Conservation (phyloP, 1,140 invertebrate genomes). For the Solenopsis fugax region DNA sequence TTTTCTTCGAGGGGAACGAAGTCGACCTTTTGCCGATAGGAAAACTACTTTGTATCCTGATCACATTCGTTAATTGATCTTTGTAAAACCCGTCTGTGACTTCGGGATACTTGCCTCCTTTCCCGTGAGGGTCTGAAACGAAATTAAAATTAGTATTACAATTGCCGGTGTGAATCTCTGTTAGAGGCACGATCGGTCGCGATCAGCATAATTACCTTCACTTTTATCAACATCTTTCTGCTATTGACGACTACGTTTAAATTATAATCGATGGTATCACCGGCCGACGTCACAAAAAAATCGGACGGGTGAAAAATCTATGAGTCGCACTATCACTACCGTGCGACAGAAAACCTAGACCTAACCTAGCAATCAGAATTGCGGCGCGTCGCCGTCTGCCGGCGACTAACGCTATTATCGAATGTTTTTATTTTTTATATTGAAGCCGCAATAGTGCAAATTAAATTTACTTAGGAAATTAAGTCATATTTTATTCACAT, state of each 20-base stretch:
- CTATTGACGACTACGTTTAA: slow-evolving; percentile 37
- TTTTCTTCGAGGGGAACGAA: not conserved
- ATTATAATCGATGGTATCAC: slow-evolving; percentile 30
- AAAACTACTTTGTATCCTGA: not conserved
- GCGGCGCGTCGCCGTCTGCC: slow-evolving; percentile 17
- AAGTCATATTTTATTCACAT: not conserved
- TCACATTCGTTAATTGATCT: not conserved
- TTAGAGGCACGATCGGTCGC: not conserved
- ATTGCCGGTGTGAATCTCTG: not conserved
- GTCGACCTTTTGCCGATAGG: not conserved
- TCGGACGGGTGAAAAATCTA: not conserved
- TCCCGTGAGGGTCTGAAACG: slow-evolving; percentile 92
- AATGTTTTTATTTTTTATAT: not conserved
- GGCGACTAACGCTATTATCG: not conserved
- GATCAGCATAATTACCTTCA: slow-evolving; percentile 89
- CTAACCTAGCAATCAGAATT: not conserved
- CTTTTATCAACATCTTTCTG: slow-evolving; percentile 93
- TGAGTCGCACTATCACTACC: not conserved
- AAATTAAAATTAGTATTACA: slow-evolving; percentile 60
- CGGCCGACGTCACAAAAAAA: not conserved
- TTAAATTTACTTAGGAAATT: slow-evolving; percentile 2
- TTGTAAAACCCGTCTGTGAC: not conserved
- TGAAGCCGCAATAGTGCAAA: not conserved
- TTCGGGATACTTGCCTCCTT: slow-evolving; percentile 89
- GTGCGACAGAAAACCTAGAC: not conserved